phyloP scores from a whole-genome alignment of 2,888 invertebrate species.

The Alentia gelatinosa region DNA sequence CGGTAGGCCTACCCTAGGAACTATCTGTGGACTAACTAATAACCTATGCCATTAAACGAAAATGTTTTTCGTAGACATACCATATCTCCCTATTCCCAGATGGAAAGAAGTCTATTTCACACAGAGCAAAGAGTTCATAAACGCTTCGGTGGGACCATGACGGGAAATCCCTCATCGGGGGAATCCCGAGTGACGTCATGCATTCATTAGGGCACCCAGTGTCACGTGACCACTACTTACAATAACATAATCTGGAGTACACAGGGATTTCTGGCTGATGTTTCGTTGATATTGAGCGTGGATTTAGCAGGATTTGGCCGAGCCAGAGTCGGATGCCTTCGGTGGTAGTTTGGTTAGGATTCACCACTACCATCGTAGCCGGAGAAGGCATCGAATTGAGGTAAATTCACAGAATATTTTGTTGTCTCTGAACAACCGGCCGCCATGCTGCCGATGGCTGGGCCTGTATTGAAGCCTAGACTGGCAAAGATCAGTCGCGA shows the following conservation, averaged over 20 bases:
- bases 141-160: too few relatives aligned
- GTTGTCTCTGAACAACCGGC: background rate
- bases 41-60: too few relatives aligned
- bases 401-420: background rate
- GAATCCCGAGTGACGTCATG: slow-evolving; percentile 26
- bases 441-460: background rate
- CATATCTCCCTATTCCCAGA: too few relatives aligned
- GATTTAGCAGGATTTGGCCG: background rate
- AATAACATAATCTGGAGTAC: slow-evolving; percentile 39
- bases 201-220: background rate
- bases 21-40: too few relatives aligned
- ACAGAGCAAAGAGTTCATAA: too few relatives aligned
- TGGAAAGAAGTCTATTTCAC: too few relatives aligned
- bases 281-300: slow-evolving; percentile 9
- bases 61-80: too few relatives aligned
- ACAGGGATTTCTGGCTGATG: background rate
- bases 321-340: background rate
- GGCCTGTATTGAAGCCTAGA: background rate
- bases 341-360: background rate
- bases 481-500: background rate
- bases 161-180: background rate
- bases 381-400: background rate
- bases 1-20: too few relatives aligned
- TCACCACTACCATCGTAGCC: too few relatives aligned
- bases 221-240: slow-evolving; percentile 52